Percentiles rank a stretch among this genome's conserved stretches.
Evolutionary conservation across 2,113 vertebrate genomes (phyloP).

Genomic region (Anarhynchus alexandrinus): DNA sequence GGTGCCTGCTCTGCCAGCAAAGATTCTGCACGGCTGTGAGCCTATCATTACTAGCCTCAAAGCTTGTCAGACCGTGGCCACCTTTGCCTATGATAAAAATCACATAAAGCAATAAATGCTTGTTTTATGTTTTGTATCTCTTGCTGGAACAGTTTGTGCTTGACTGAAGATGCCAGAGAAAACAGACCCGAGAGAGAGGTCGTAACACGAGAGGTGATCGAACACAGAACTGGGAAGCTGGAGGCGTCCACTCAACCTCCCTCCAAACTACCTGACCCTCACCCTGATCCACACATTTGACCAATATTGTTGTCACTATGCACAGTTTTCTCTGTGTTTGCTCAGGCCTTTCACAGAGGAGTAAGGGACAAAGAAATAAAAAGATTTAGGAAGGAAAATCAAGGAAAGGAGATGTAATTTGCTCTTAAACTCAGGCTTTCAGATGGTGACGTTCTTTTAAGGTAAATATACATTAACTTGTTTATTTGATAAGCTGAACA

Average conservation of each 20-base stretch:
- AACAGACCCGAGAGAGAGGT: neutral
- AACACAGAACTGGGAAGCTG: neutral
- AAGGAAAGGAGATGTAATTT: neutral
- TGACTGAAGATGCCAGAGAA: neutral
- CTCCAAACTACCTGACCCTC: neutral
- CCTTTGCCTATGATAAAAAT: neutral
- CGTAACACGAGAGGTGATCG: fast-evolving
- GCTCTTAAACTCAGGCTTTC: neutral
- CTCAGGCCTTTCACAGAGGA: neutral
- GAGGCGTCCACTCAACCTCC: neutral
- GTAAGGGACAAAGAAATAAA: neutral
- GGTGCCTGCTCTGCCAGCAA: neutral
- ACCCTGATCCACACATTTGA: neutral
- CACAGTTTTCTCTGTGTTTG: neutral
- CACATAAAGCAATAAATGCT: neutral
- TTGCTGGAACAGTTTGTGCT: neutral
- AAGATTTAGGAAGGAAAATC: neutral
- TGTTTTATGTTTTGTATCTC: neutral
- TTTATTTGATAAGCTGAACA: neutral
- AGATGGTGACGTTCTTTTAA: neutral
- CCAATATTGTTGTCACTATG: neutral
- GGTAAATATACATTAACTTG: neutral
- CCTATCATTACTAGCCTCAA: neutral
- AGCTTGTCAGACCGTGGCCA: neutral
- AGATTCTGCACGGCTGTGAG: neutral